Evolutionary conservation across 1,140 invertebrate species (phyloP).

Genomic region (Cyrtorhinus lividipennis): DNA sequence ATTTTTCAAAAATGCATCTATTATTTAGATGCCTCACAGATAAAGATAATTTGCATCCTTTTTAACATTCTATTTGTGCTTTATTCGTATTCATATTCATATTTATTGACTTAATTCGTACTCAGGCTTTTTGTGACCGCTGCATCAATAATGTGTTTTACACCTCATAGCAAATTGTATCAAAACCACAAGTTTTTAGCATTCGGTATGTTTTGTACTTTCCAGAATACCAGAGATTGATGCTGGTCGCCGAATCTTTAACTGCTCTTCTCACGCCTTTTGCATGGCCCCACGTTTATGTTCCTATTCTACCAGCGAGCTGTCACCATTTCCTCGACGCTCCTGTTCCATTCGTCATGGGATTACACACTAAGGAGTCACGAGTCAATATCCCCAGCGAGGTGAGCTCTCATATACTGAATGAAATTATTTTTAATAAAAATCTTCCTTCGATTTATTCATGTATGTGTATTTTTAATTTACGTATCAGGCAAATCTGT

Average conservation of each 20-base stretch:
- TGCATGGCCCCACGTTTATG: constrained; percentile 96
- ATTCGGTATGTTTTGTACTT: constrained; percentile 16
- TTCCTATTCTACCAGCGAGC: constrained; percentile 91
- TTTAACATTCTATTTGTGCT: no score
- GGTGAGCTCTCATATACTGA: constrained; percentile 30
- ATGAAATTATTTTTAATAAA: background rate
- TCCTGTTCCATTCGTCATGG: constrained; percentile 98
- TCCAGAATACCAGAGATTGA: constrained; percentile 83
- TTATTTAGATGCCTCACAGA: no score
- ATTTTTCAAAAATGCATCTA: no score
- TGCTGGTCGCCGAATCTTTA: constrained; percentile 92
- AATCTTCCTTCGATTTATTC: no score
- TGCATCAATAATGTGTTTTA: no score
- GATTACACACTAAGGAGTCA: constrained; percentile 40
- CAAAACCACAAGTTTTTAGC: background rate
- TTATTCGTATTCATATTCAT: no score
- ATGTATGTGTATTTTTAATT: background rate
- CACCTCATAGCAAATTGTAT: no score
- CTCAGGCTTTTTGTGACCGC: no score
- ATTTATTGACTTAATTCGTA: no score
- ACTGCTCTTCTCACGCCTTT: constrained; percentile 86
- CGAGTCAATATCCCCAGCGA: constrained; percentile 44
- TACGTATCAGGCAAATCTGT: constrained; percentile 57
- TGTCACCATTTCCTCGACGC: constrained; percentile 95
- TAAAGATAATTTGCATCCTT: no score